A percentile compares a stretch with the other conserved stretches of the same genome.
These are phyloP conservation scores for Choristoneura rosaceana DNA, from an alignment of 2,888 invertebrate species.

Conservation along the genomic window DNA sequence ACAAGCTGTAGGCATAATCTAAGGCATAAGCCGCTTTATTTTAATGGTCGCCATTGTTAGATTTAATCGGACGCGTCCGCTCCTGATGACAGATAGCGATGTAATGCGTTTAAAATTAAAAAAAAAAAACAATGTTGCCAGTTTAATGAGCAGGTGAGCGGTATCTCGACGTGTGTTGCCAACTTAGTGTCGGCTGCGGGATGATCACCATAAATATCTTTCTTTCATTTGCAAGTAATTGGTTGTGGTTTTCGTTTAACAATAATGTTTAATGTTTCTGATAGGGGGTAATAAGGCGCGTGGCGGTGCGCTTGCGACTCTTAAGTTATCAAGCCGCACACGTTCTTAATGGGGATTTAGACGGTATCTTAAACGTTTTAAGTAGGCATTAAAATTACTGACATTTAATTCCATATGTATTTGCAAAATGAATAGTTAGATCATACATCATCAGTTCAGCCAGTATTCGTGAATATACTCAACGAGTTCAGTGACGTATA, in stretches of 20 bases:
- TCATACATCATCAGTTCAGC: no score
- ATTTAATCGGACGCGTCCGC: slow-evolving; percentile 38
- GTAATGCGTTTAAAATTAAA: slow-evolving; percentile 36
- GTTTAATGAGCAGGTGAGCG: slow-evolving; percentile 40
- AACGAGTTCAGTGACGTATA: no score
- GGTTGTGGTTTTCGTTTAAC: slow-evolving; percentile 36
- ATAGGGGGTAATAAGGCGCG: slow-evolving; percentile 14
- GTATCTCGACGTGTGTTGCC: slow-evolving; percentile 40
- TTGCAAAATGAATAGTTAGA: no score
- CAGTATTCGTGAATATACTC: no score
- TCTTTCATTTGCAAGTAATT: slow-evolving; percentile 35
- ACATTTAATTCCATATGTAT: no score
- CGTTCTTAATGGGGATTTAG: neutral
- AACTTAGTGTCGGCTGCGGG: slow-evolving; percentile 34
- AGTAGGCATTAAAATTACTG: no score
- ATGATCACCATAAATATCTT: slow-evolving; percentile 39
- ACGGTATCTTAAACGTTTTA: neutral
- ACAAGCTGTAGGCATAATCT: slow-evolving; percentile 15
- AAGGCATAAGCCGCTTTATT: slow-evolving; percentile 22
- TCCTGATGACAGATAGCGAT: slow-evolving; percentile 41
- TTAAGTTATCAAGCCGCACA: slow-evolving; percentile 10
- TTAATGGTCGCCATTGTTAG: slow-evolving; percentile 29
- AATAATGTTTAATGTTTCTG: slow-evolving; percentile 36
- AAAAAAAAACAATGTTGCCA: slow-evolving; percentile 36
- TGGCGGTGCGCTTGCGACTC: slow-evolving; percentile 3